Base-by-base conservation (phyloP, 2,797 vertebrate species). In the Parauchenoglanis ngamensis region DNA sequence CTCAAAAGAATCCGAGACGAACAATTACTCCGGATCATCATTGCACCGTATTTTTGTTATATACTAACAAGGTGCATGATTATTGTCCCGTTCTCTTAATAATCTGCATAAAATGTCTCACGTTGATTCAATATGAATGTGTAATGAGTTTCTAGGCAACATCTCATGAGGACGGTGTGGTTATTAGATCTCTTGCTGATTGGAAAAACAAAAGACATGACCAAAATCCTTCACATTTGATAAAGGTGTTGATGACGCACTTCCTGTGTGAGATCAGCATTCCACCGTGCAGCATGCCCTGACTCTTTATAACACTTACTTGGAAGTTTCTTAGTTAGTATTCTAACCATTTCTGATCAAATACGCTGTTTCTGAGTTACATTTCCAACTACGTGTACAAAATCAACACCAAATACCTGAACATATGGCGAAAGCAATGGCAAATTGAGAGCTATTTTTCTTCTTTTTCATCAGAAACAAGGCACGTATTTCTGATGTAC, bases 101-200 rank as follows among this genome's bases (percentile, higher is more conserved):
- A 75, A 85, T 12, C 25, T 7, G n/a, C 25, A 1, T n/a, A 70
- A 52, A 72, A 61, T 61, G n/a, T 44, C 46, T 84, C 75, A n/a
- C 15, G 7, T 31, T 44, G 78, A 82, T 80, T 87, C 63, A 35
- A 68, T 80, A 72, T 35, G 73, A 84, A 84, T 73, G 46, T 25
- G 31, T 46, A 68, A 75, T 19, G 56, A 25, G 87, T 91, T 90
- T 83, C 89, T 83, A 86, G 81, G 87, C 80, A 89, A 88, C 87
- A 80, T 91, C 68, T 61, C 31, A 19, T n/a, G 28, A 44, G 35
- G 25, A 77, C 70, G n/a, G 63, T 83, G 49, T 61, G 35, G 21
- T 88, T 84, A 85, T 89, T 83, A 87, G 63, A 28, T 15, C 35
- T n/a, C 76, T 80, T 3, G 5, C 78, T 80, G 35, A 61, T 80